Base-by-base conservation (phyloP, 2,113 vertebrate species). In the Tragelaphus scriptus region DNA sequence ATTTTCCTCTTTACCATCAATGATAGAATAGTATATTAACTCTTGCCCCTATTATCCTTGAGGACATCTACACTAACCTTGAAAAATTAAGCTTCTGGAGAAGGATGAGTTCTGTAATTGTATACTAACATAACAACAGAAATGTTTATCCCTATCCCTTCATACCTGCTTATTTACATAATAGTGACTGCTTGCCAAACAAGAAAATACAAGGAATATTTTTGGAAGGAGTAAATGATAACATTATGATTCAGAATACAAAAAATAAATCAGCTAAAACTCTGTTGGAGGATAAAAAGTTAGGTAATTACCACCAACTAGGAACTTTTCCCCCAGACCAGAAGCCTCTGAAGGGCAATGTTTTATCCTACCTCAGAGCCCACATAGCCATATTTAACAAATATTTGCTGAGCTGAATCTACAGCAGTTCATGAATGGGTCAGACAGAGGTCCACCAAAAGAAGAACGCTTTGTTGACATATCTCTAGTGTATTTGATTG, bases 121-220 rank as follows among this genome's bases (percentile, higher is more conserved):
- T 85, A 1, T 55, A 58, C 16, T 49, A 79, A 91, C 21, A 61
- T 68, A 61, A 55, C 51, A n/a, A 44, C 8, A 56, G 16, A 79
- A 91, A 59, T n/a, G 4, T 12, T 91, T 88, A 12, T 14, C 28
- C 36, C 17, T 32, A 58, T 28, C 56, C 56, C 51, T 85, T 93
- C 36, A 75, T 71, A 86, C 4, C 44, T 93, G 23, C 17, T 81
- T 15, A 40, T 93, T 97, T 93, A 86, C 77, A 40, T 51, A 71
- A 84, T 10, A 68, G 68, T 53, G 25, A 92, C 53, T 88, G 26
- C 7, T 87, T 93, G 32, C 90, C 79, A 96, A 90, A 25, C 19
- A 79, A 89, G 80, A 40, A 95, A 92, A 96, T 25, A 88, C 96
- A 96, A 88, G 75, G 10, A 49, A 44, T 77, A 63, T n/a, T 90